Conservation (phyloP, 2,797 vertebrate species). For the Chaetodon trifasciatus region DNA sequence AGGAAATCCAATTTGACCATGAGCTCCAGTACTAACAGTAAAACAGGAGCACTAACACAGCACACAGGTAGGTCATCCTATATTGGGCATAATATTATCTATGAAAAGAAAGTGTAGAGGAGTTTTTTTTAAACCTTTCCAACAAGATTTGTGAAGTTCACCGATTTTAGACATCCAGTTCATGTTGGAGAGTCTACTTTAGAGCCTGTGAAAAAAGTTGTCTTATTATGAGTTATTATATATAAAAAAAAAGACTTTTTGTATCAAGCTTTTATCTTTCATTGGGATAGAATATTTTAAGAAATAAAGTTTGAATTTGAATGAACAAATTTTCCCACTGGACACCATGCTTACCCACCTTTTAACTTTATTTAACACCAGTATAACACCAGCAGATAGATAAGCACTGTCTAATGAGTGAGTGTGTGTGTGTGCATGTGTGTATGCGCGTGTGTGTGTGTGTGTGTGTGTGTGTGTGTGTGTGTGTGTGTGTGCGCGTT, state of each 20-base stretch:
- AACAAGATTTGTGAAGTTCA: constrained; percentile 19
- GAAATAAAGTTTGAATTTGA: background rate
- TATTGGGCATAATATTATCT: constrained; percentile 56
- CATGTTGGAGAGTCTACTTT: background rate
- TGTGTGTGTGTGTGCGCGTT: no score
- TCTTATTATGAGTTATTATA: background rate
- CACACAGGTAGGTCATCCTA: constrained; percentile 76
- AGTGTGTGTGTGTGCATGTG: no score
- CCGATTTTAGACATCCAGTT: background rate
- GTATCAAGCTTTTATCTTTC: background rate
- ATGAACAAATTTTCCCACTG: background rate
- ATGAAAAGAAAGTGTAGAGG: constrained; percentile 52
- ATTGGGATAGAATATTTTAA: background rate
- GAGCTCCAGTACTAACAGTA: constrained; percentile 78
- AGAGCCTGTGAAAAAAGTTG: background rate
- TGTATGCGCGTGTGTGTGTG: no score
- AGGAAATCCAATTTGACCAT: constrained; percentile 86
- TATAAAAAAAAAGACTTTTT: background rate
- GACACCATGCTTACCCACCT: background rate
- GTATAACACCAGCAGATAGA: background rate
- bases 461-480: no score
- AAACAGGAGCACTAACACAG: constrained; percentile 79
- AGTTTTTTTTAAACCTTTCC: background rate
- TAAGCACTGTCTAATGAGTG: constrained; percentile 3
- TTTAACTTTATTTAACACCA: constrained; percentile 11